Base-by-base conservation (phyloP, 2,113 vertebrate genomes). In the Notarius quadriscutis region DNA sequence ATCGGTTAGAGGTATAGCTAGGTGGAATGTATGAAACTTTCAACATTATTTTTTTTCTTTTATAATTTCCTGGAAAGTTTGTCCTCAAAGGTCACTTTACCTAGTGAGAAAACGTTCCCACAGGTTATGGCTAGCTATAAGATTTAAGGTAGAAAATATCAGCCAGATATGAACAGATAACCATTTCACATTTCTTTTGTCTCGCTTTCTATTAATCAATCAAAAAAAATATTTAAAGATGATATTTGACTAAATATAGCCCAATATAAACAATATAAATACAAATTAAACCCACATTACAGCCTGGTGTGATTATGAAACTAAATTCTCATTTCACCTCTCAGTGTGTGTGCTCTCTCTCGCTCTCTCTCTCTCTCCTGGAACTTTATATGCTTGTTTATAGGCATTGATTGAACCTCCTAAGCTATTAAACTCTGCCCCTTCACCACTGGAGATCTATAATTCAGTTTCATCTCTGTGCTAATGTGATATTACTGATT, bases 401-500 rank as follows among this genome's bases (percentile, higher is more conserved):
- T 94, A 92, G 77, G 22, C 89, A 95, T 95, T 95, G 95, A 96
- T 95, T 94, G 93, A 94, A 93, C 90, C 90, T 88, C 87, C 17
- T 82, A 86, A 84, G 88, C 62, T 88, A 90, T 93, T 92, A 93
- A 91, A 89, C 81, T 88, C 63, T 80, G 86, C 91, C 89, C 91
- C 20, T 79, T 84, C 14, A 27, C 74, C 67, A 84, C 62, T 5
- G 20, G 91, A 91, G 93, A 89, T 87, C 92, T 3, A 89, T 94
- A 88, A 90, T 85, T 91, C 83, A 83, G 84, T 87, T 91, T 91
- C 80, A 92, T 91, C 81, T 90, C 81, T 91, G n/a, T 93, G 93
- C 94, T 93, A 92, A 94, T 94, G 90, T 92, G 91, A 94, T 94
- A 94, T 95, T 93, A 94, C 93, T 93, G 91, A 92, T 91, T 20